A percentile compares a stretch with the other conserved stretches of the same genome.
Evolutionary conservation across 2,888 invertebrate genomes (phyloP).

Genomic region (Euproctis similis): DNA sequence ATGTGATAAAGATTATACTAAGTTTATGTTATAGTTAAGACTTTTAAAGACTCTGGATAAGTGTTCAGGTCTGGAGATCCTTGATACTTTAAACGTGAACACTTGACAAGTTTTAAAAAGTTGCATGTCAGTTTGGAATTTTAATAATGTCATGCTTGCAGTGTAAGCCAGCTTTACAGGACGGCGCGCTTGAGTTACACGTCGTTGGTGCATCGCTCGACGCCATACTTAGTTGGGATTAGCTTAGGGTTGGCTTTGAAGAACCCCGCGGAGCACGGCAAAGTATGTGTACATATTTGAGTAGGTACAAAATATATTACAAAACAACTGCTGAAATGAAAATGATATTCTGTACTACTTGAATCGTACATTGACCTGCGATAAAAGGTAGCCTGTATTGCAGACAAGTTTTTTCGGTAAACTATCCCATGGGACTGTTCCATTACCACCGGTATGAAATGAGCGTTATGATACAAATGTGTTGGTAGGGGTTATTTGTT

Average conservation of each 20-base stretch:
- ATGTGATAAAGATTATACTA: too few relatives aligned
- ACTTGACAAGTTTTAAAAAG: slow-evolving; percentile 16
- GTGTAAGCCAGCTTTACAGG: slow-evolving; percentile 80
- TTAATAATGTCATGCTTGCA: slow-evolving; percentile 41
- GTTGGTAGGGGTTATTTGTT: too few relatives aligned
- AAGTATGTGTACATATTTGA: too few relatives aligned
- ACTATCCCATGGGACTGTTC: too few relatives aligned
- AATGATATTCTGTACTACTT: too few relatives aligned
- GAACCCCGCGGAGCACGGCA: slow-evolving; percentile 52
- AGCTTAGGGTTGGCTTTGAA: slow-evolving; percentile 76
- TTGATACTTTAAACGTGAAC: slow-evolving; percentile 19
- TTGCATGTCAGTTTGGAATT: slow-evolving; percentile 19
- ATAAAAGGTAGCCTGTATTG: too few relatives aligned
- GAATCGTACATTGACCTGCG: too few relatives aligned
- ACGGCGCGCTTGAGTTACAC: slow-evolving; percentile 80
- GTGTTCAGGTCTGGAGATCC: slow-evolving; percentile 15
- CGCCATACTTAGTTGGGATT: slow-evolving; percentile 79
- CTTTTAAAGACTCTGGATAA: slow-evolving; percentile 13
- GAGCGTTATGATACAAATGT: too few relatives aligned
- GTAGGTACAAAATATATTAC: too few relatives aligned
- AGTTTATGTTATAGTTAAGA: slow-evolving; percentile 2
- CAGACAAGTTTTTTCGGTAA: too few relatives aligned
- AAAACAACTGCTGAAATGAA: too few relatives aligned
- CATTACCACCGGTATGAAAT: too few relatives aligned
- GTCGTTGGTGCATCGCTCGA: slow-evolving; percentile 78